These are phyloP conservation scores for Minunthozetes semirufus DNA, from an alignment of 2,888 invertebrate genomes.

Conservation along the genomic window DNA sequence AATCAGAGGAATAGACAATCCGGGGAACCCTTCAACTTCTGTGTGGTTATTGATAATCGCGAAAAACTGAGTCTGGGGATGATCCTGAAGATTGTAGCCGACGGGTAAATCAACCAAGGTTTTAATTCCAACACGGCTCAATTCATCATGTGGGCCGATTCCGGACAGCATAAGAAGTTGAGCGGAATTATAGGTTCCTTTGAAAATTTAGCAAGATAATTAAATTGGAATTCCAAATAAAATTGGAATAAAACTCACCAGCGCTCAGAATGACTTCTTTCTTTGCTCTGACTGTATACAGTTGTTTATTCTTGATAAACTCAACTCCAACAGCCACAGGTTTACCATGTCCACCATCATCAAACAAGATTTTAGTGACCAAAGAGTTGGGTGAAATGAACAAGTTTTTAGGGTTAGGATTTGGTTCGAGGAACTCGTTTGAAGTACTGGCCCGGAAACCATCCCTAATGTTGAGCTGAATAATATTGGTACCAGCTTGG, in stretches of 20 bases:
- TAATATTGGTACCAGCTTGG: neutral
- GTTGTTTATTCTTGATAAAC: neutral
- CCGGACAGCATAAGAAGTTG: conserved; percentile 7
- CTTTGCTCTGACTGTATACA: neutral
- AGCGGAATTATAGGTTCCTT: neutral
- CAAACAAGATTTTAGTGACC: neutral
- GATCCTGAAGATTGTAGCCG: neutral
- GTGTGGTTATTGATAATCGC: neutral
- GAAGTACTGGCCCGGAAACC: neutral
- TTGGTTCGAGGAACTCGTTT: neutral
- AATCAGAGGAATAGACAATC: neutral
- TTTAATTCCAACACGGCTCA: neutral
- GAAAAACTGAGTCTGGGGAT: neutral
- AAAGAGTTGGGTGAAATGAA: neutral
- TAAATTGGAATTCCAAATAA: neutral
- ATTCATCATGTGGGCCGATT: neutral
- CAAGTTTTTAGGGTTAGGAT: neutral
- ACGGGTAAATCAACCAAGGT: neutral
- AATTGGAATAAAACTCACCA: neutral
- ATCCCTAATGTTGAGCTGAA: neutral
- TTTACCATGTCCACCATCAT: neutral
- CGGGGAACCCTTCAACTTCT: neutral
- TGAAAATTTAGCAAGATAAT: neutral
- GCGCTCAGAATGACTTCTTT: conserved; percentile 1
- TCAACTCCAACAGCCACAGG: neutral